A percentile compares a stretch with the other conserved stretches of the same genome.
Conservation (phyloP, 2,888 invertebrate species). For the Sinopyrophorus schimmeli region DNA sequence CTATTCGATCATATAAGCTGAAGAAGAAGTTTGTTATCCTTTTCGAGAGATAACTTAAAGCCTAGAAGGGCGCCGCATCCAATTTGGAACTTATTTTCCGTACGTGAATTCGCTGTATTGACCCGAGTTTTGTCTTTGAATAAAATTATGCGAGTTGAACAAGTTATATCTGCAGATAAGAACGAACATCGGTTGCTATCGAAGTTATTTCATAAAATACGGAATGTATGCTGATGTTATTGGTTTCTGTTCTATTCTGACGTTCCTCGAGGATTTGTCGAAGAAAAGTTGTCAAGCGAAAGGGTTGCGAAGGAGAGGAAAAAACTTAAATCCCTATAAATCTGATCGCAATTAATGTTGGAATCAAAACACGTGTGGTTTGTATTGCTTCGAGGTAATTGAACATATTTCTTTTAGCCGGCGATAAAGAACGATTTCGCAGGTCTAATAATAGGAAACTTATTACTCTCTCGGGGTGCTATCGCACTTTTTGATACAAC, state of each 20-base stretch:
- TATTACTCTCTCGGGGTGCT: slow-evolving; percentile 25
- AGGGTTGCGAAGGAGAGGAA: slow-evolving; percentile 9
- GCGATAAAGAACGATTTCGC: slow-evolving; percentile 27
- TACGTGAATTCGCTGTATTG: slow-evolving; percentile 46
- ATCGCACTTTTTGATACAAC: slow-evolving; percentile 24
- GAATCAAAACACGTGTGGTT: no score
- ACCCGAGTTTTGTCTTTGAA: slow-evolving; percentile 43
- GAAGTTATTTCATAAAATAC: slow-evolving; percentile 47
- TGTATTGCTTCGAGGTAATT: slow-evolving; percentile 30
- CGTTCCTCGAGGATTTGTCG: slow-evolving; percentile 7
- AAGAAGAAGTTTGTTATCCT: slow-evolving; percentile 18
- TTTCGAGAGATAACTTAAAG: slow-evolving; percentile 19
- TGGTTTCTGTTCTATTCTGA: slow-evolving; percentile 27
- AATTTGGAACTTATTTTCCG: slow-evolving; percentile 48
- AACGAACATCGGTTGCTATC: slow-evolving; percentile 32
- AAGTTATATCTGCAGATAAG: slow-evolving; percentile 39
- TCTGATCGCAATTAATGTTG: no score
- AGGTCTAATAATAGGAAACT: slow-evolving; percentile 26
- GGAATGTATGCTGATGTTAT: slow-evolving; percentile 43
- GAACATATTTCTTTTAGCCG: slow-evolving; percentile 27
- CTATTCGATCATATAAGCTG: slow-evolving; percentile 5
- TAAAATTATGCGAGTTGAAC: slow-evolving; percentile 44
- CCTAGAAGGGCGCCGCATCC: slow-evolving; percentile 43
- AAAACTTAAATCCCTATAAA: no score
- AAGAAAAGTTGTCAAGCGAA: slow-evolving; percentile 17